Percentiles rank a stretch among this genome's conserved stretches.
Evolutionary conservation across 2,797 vertebrate genomes (phyloP).

Genomic region (Tokudaia muenninki): DNA sequence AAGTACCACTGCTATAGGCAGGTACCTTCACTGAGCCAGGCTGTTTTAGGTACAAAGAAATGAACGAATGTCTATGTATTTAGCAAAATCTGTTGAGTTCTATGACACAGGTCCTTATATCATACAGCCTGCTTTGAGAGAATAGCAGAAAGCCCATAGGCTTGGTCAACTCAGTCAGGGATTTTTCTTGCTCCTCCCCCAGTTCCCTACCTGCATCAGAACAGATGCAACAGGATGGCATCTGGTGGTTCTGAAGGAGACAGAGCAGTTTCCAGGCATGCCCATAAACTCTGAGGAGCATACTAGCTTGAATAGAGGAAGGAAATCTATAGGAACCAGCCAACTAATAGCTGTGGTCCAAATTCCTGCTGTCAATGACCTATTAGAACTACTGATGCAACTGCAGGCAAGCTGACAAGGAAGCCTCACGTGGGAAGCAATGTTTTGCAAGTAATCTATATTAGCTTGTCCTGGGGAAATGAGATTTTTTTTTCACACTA

Average conservation of each 20-base stretch:
- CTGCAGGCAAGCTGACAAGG: not conserved
- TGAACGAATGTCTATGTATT: slow-evolving; percentile 49
- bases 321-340: slow-evolving; percentile 42
- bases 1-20: slow-evolving; percentile 15
- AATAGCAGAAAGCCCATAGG: slow-evolving; percentile 20
- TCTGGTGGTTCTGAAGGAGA: not conserved
- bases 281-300: not conserved
- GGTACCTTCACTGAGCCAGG: slow-evolving; percentile 58
- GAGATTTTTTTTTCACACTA: not conserved
- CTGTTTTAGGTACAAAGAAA: slow-evolving; percentile 68
- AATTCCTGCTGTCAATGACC: not conserved
- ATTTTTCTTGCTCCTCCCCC: not conserved
- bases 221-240: not conserved
- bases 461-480: not conserved
- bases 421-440: not conserved
- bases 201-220: not conserved
- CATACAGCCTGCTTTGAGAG: not conserved
- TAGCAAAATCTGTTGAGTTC: slow-evolving; percentile 47
- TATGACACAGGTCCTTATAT: not conserved
- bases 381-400: not conserved
- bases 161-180: not conserved
- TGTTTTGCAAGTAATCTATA: slow-evolving; percentile 25
- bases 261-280: not conserved
- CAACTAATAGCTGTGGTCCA: not conserved
- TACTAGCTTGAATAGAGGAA: slow-evolving; percentile 12